Evolutionary conservation across 2,113 vertebrate species (phyloP), one percentile per base, ranked within the genome.

Genomic region (Epinephelus fuscoguttatus): DNA sequence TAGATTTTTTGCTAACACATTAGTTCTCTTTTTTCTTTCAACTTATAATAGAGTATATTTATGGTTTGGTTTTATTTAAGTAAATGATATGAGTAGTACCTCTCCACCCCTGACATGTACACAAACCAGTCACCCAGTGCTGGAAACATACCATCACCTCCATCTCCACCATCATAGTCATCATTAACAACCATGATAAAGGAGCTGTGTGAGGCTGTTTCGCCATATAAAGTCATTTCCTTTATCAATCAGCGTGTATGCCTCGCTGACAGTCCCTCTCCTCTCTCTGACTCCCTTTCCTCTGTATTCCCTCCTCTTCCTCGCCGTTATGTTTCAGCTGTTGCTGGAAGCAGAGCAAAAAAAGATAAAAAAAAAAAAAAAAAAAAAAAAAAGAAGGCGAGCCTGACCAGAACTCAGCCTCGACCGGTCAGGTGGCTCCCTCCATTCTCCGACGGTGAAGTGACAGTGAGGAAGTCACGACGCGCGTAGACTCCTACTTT

Each of bases 401-500:
- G 19, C 10, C 37, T 50, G 52, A 40, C 40, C 4, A 40, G 40
- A 11, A 63, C 55, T 57, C 76, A 63, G 13, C 19, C n/a, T 23
- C 45, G 13, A 57, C 63, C 33, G 47, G 69, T 68, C 87, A 81
- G 87, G 78, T 89, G 85, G 66, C 63, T 27, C 17, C 50, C 56
- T 23, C 47, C 49, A 76, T 84, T 85, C 66, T 75, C 10, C 25
- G 27, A 47, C 25, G 27, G 18, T n/a, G 37, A 12, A 15, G 49
- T 25, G 45, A 63, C 25, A 5, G 37, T 37, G 47, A 82, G 69
- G 82, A 70, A 81, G 85, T 87, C 87, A 91, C 84, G 75, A 89
- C 13, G 61, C 30, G 18, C 55, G 49, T 15, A 67, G 40, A 63
- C 55, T 84, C 47, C 70, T 53, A 57, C 75, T 88, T 83, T 83